phyloP scores from a whole-genome alignment of 2,113 vertebrate genomes.

The Sorex fumeus region DNA sequence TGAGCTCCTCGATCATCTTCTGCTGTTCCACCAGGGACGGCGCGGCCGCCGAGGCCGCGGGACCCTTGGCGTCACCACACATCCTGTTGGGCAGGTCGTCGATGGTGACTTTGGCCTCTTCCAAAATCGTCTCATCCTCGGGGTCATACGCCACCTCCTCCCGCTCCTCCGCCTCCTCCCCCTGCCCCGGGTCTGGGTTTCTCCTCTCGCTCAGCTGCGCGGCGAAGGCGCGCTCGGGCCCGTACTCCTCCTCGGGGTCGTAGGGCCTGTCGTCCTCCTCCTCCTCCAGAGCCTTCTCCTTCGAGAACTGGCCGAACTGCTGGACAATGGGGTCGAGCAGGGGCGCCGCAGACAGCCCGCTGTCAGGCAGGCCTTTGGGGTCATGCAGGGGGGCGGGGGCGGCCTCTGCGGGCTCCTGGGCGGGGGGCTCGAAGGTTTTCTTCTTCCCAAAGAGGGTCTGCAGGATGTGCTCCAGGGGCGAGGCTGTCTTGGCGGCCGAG shows the following conservation, averaged over 20 bases:
- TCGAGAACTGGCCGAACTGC: conserved; percentile 95
- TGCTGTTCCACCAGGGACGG: conserved; percentile 95
- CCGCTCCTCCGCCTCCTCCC: conserved; percentile 76
- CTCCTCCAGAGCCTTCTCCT: conserved; percentile 91
- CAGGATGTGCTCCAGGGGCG: conserved; percentile 94
- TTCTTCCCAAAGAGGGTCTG: conserved; percentile 94
- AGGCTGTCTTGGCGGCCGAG: conserved; percentile 85
- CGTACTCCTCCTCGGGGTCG: conserved; percentile 97
- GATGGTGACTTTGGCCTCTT: conserved; percentile 92
- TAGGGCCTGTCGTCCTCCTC: conserved; percentile 95
- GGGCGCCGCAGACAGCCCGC: conserved; percentile 82
- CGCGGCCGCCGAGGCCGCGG: conserved; percentile 70
- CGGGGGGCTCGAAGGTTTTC: conserved; percentile 85
- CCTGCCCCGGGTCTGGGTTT: conserved; percentile 74
- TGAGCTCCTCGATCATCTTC: conserved; percentile 96
- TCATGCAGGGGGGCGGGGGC: conserved; percentile 72
- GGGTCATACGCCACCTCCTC: conserved; percentile 97
- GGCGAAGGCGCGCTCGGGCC: conserved; percentile 89
- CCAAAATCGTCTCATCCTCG: conserved; percentile 96
- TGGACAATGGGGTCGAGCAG: conserved; percentile 96
- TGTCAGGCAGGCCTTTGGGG: conserved; percentile 82
- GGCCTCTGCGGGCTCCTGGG: conserved; percentile 87
- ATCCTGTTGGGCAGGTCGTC: conserved; percentile 89
- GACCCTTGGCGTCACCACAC: conserved; percentile 82
- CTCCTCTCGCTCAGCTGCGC: conserved; percentile 80